A percentile compares a stretch with the other conserved stretches of the same genome.
phyloP scores from a whole-genome alignment of 64 coral and sea anemone genomes.

The Montipora capricornis region DNA sequence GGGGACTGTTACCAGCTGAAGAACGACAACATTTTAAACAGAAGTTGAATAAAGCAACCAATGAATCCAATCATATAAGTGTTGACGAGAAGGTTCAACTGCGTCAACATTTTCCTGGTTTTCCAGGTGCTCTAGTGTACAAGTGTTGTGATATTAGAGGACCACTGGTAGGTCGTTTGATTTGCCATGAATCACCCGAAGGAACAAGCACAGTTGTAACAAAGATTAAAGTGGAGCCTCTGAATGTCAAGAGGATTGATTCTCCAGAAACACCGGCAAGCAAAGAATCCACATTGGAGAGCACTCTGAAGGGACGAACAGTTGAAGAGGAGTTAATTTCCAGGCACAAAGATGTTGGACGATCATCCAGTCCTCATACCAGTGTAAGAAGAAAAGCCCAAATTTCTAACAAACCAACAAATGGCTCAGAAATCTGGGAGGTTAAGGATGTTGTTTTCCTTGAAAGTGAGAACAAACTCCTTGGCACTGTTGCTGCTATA shows the following conservation, averaged over 20 bases:
- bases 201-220: conserved; percentile 49
- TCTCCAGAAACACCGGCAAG: neutral
- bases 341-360: neutral
- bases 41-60: conserved; percentile 86
- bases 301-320: neutral
- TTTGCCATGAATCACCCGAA: conserved; percentile 87
- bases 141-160: conserved; percentile 78
- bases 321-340: conserved; percentile 39
- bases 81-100: conserved; percentile 86
- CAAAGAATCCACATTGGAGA: neutral
- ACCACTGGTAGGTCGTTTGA: conserved; percentile 73
- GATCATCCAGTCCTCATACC: conserved; percentile 49
- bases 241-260: neutral
- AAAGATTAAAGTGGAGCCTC: conserved; percentile 83
- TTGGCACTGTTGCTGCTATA: conserved; percentile 88
- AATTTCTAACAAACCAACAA: conserved; percentile 13
- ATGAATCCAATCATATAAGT: conserved; percentile 64
- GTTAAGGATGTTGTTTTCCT: conserved; percentile 88
- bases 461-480: conserved; percentile 92
- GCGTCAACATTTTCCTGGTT: conserved; percentile 85
- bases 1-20: conserved; percentile 92
- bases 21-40: conserved; percentile 91
- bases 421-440: conserved; percentile 81
- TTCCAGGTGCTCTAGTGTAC: conserved; percentile 91
- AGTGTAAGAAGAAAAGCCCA: conserved; percentile 53